A percentile compares a stretch with the other conserved stretches of the same genome.
phyloP scores from a whole-genome alignment of 2,113 vertebrate species.

The Lepisosteus oculatus region DNA sequence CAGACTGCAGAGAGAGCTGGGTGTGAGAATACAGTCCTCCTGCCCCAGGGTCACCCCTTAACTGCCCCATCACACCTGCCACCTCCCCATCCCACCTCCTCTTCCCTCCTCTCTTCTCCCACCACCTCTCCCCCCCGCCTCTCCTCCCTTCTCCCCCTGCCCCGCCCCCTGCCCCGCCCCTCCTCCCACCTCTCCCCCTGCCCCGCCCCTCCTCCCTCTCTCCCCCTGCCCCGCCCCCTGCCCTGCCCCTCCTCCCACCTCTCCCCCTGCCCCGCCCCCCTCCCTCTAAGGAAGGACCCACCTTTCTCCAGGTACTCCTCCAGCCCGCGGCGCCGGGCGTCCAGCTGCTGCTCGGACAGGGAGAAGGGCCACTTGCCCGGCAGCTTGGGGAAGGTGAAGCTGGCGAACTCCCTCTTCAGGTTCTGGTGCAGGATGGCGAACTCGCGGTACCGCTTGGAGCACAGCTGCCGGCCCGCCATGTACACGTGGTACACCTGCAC shows the following conservation, averaged over 20 bases:
- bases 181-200: constrained; percentile 1
- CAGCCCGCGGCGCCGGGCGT: constrained; percentile 83
- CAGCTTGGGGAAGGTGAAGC: constrained; percentile 88
- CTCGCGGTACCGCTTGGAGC: constrained; percentile 92
- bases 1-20: constrained; percentile 70
- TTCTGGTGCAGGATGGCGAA: constrained; percentile 94
- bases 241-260: not conserved
- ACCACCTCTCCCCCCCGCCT: not conserved
- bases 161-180: not conserved
- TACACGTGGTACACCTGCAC: constrained; percentile 91
- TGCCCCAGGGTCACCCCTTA: not conserved
- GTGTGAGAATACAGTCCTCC: not conserved
- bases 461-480: constrained; percentile 92
- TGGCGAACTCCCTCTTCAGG: constrained; percentile 90
- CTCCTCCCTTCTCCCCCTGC: not conserved
- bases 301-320: constrained; percentile 96
- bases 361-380: constrained; percentile 97
- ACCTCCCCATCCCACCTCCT: not conserved
- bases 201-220: not conserved
- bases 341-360: constrained; percentile 91
- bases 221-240: not conserved
- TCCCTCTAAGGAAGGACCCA: constrained; percentile 25
- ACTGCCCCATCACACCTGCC: not conserved
- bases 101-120: not conserved
- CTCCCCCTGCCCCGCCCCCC: too few relatives aligned